Evolutionary conservation across 1,140 invertebrate species (phyloP), one percentile per base, ranked within the genome.

Genomic region (Medauroidea extradentata): DNA sequence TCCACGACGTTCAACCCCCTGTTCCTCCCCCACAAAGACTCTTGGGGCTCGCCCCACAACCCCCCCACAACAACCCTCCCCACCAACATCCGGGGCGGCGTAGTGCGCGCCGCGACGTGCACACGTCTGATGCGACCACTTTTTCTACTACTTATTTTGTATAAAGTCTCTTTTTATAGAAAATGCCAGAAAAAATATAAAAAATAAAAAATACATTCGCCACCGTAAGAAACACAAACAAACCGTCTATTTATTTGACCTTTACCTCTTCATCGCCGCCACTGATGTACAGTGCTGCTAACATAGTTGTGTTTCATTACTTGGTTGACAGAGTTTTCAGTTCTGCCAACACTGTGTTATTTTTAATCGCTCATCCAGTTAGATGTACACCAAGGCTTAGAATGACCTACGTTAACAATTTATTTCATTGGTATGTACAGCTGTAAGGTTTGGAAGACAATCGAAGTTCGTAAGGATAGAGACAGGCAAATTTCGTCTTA

Each of bases 141-240:
- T 39, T 54, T 44, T 53, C 18, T 53, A 39, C 39, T 21, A 53
- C 44, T 24, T 56, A 56, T 43, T 42, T 53, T 59, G 57, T 59
- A 59, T 59, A 59, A 59, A 59, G 57, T 44, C 34, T 53, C 49
- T 59, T 59, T 42, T 52, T 7, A 7, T 7, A 11, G 11, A 34
- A 34, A 34, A 34, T 34, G 29, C 29, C 29, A 52, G 50, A 41
- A 52, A 59, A 59, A 59, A 14, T 11, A 21, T 52, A 59, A 43
- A 59, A 53, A 58, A 52, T 29, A 55, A 54, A 59, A 59, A 41
- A 59, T 54, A 52, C 50, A 59, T 53, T 52, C 43, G 48, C 57
- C 57, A 52, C 57, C 57, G 50, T 59, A 41, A 53, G 44, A 53
- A 43, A 13, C 27, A 41, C 25, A 52, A 29, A 16, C 19, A 52